Evolutionary conservation across 2,113 vertebrate species (phyloP).

Genomic region (Pomatostomus ruficeps): DNA sequence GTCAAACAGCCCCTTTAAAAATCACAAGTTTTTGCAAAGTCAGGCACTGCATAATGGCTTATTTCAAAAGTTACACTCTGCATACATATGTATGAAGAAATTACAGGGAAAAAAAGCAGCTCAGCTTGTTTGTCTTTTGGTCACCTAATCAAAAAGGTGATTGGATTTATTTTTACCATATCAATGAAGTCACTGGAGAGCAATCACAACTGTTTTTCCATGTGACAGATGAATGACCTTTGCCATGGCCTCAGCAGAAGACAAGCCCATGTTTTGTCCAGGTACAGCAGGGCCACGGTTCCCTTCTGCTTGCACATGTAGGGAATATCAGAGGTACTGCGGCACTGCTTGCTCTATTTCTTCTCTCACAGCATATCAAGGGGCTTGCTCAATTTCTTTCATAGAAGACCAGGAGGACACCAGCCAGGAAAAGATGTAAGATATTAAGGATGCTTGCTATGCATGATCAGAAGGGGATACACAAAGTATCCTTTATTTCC

Average conservation of each 20-base stretch:
- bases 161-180: not conserved
- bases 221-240: not conserved
- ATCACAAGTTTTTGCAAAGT: slow-evolving; percentile 19
- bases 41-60: not conserved
- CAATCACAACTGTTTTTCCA: not conserved
- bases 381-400: not conserved
- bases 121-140: slow-evolving; percentile 29
- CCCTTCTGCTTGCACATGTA: not conserved
- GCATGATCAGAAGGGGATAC: not conserved
- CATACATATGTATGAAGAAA: slow-evolving; percentile 48
- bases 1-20: not conserved
- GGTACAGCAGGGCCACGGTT: not conserved
- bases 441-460: not conserved
- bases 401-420: not conserved
- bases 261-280: not conserved
- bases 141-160: slow-evolving; percentile 37
- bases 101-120: not conserved
- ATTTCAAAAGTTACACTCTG: not conserved
- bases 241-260: not conserved
- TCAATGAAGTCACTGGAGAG: not conserved
- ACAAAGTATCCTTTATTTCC: not conserved
- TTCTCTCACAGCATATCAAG: not conserved
- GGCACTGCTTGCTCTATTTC: not conserved
- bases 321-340: not conserved
- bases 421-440: not conserved